phyloP scores from a whole-genome alignment of 1,140 invertebrate genomes.

The Drosophila jambulina region DNA sequence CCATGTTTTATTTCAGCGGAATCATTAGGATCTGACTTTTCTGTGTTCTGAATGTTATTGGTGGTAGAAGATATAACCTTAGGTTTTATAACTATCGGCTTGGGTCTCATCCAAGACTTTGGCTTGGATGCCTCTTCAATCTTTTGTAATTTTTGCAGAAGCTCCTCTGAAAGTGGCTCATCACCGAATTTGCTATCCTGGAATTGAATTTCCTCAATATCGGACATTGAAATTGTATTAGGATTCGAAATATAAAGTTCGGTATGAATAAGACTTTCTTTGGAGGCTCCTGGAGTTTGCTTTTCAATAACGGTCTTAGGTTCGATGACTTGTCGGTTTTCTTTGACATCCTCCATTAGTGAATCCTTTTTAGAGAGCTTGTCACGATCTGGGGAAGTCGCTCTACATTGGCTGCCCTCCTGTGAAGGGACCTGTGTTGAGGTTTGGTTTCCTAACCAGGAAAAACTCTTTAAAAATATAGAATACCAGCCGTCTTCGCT shows the following conservation, averaged over 20 bases:
- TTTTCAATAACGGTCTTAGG: background rate
- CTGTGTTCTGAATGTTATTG: background rate
- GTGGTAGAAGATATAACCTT: background rate
- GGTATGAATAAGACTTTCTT: background rate
- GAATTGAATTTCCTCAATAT: background rate
- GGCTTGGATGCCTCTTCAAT: conserved; percentile 58
- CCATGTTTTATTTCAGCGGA: background rate
- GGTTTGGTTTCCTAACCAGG: background rate
- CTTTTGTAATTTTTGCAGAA: background rate
- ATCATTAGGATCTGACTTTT: background rate
- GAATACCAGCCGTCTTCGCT: background rate
- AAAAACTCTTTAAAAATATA: background rate
- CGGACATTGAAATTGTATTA: background rate
- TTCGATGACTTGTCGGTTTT: background rate
- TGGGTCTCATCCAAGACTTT: conserved; percentile 26
- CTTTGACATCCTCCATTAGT: background rate
- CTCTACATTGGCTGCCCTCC: background rate
- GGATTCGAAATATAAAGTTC: background rate
- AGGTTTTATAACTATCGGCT: background rate
- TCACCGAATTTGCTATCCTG: background rate
- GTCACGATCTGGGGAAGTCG: background rate
- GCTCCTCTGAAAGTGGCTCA: background rate
- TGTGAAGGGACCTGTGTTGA: background rate
- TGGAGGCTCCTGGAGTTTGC: background rate
- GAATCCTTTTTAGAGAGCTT: background rate